A percentile compares a stretch with the other conserved stretches of the same genome.
phyloP scores from a whole-genome alignment of 2,113 vertebrate species.

The Dasypus novemcinctus region DNA sequence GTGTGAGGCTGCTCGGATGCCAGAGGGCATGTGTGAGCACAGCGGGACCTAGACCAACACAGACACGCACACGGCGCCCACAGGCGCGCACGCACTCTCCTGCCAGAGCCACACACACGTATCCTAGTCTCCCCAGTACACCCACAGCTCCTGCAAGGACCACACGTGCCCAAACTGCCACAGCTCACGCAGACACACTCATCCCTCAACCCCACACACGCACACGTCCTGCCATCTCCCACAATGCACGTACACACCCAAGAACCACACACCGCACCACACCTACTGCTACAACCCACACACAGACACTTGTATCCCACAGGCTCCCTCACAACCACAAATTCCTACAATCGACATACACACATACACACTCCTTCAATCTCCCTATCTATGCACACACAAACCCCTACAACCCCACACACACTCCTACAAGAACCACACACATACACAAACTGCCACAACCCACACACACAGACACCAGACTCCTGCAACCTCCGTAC shows the following conservation, averaged over 20 bases:
- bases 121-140: too few species aligned
- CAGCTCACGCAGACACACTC: too few species aligned
- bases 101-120: too few species aligned
- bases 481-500: background rate
- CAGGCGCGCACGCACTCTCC: background rate
- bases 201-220: background rate
- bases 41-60: background rate
- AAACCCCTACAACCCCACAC: too few species aligned
- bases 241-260: too few species aligned
- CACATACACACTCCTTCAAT: background rate
- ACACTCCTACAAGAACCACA: background rate
- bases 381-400: background rate
- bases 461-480: background rate
- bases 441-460: background rate
- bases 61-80: background rate
- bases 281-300: background rate
- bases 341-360: background rate
- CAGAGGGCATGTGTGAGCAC: background rate
- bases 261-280: too few species aligned
- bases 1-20: background rate
- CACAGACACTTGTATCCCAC: background rate
- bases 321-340: background rate
- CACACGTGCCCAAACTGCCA: too few species aligned
- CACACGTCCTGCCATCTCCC: too few species aligned
- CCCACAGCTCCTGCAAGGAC: too few species aligned